Evolutionary conservation across 2,113 vertebrate genomes (phyloP).

Genomic region (Fregata magnificens): DNA sequence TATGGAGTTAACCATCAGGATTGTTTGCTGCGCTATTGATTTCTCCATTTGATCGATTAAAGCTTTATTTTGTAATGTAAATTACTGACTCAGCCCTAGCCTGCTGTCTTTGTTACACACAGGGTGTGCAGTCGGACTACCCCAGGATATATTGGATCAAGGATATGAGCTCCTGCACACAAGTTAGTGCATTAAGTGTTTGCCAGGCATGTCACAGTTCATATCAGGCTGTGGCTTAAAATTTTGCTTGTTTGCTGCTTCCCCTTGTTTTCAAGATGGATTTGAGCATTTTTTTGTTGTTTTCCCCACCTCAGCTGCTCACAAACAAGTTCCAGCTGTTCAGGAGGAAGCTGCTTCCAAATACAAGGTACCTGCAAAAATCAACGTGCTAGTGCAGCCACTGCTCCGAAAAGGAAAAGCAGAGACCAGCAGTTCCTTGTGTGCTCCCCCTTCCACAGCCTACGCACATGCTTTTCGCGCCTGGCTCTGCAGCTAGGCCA

Average conservation of each 20-base stretch:
- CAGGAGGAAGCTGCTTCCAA: not conserved
- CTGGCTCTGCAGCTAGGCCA: not conserved
- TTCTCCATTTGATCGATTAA: constrained; percentile 22
- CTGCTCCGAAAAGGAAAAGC: not conserved
- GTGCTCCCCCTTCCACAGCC: not conserved
- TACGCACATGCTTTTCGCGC: rapidly evolving
- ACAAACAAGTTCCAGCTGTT: not conserved
- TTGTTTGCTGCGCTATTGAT: not conserved
- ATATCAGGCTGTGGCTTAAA: not conserved
- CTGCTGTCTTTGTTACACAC: not conserved
- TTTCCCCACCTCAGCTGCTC: not conserved
- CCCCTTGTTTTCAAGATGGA: not conserved
- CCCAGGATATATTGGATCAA: not conserved
- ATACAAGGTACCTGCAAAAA: not conserved
- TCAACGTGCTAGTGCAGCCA: rapidly evolving
- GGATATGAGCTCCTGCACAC: not conserved
- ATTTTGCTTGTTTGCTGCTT: not conserved
- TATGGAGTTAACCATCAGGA: not conserved
- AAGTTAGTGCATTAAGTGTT: not conserved
- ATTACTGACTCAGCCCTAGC: not conserved
- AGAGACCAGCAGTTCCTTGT: not conserved
- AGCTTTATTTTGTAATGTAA: not conserved
- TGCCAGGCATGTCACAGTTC: not conserved
- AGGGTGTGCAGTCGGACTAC: not conserved
- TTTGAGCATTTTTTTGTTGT: not conserved